Conservation (phyloP, 2,888 invertebrate genomes). For the Listrodromus nycthemerus region DNA sequence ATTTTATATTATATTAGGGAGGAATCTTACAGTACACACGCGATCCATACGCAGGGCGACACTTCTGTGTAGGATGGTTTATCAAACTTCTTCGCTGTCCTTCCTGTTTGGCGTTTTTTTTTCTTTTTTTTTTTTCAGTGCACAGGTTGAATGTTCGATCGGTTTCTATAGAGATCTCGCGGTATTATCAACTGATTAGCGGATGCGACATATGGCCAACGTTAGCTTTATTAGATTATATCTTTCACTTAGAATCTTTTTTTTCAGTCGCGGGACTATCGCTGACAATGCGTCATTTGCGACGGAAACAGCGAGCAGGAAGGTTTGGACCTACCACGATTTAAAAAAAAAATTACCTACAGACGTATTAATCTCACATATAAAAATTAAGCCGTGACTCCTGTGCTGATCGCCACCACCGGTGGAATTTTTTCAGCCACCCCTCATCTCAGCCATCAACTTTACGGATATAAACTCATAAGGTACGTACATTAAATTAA, state of each 20-base stretch:
- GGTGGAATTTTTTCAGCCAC: background rate
- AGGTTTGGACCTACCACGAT: background rate
- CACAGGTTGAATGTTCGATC: conserved; percentile 56
- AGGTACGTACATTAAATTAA: conserved; percentile 29
- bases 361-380: background rate
- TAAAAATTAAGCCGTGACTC: background rate
- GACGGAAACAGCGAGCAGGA: background rate
- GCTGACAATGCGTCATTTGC: conserved; percentile 37
- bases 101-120: conserved; percentile 28
- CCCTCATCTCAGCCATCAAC: background rate
- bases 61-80: conserved; percentile 28
- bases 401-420: background rate
- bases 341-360: background rate
- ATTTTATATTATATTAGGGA: conserved; percentile 48
- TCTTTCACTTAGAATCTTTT: conserved; percentile 71
- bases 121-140: conserved; percentile 25
- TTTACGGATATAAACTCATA: background rate
- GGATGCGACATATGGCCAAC: conserved; percentile 78
- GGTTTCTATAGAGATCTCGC: conserved; percentile 79
- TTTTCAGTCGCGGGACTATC: conserved; percentile 18
- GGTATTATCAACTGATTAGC: conserved; percentile 81
- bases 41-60: background rate
- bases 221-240: conserved; percentile 80
- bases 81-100: conserved; percentile 45
- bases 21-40: conserved; percentile 65